Base-by-base conservation (phyloP, 2,888 invertebrate genomes). In the Eremobia ochroleuca region DNA sequence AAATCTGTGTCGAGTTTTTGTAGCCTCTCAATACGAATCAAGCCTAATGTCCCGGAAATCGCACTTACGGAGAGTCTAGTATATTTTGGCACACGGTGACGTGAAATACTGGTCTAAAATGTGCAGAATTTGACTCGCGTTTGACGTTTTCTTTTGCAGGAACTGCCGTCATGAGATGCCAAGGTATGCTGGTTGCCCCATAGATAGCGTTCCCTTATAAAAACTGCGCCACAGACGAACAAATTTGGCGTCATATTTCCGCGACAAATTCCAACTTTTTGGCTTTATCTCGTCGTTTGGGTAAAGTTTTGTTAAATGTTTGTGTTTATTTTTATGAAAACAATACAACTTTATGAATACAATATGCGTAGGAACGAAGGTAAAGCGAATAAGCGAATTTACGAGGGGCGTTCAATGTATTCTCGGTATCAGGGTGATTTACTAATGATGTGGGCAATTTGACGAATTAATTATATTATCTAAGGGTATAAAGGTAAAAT, bases 1-100 rank as follows among this genome's bases (percentile, higher is more conserved):
- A 90, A 90, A 92, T 90, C 89, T 88, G 87, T 92, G 91, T 92
- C 85, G 84, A 88, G 82, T 91, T 91, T 92, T 92, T 92, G 90
- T 85, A 81, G 81, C 78, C 82, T 80, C 85, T 88, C 88, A 84
- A 90, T 89, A 87, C 83, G 85, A 83, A 79, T 85, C 85, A 80
- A 85, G 88, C 85, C 88, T 91, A 90, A 91, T 91, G 90, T 90
- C 78, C 81, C 89, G 89, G 89, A 91, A 91, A 91, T 91, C 89
- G 86, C 87, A 90, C 90, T 90, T 89, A 82, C 81, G 43, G 34
- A 43, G 25, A 8, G 61, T 15, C 85, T 55, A 76, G 49, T 66
- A 58, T 82, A 85, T 46, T 66, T 62, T 82, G 82, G 34, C 65
- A 61, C 55, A n/a, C 15, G 61, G 31, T n/a, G 37, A 64, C 34